Conservation (phyloP, 1,140 invertebrate genomes). For the Homarus americanus region DNA sequence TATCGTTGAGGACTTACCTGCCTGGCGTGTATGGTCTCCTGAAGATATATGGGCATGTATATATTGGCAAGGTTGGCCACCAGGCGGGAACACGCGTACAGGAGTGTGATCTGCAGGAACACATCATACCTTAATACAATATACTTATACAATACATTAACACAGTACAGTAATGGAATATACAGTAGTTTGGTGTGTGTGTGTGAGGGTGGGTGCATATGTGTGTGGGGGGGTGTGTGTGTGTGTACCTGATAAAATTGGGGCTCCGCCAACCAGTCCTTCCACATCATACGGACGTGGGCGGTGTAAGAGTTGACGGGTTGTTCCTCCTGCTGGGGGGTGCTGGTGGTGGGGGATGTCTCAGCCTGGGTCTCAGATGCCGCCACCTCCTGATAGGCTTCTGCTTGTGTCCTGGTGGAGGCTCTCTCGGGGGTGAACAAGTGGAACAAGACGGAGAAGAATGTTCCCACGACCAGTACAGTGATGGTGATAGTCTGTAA, state of each 20-base stretch:
- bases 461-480: constrained; percentile 84
- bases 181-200: no score
- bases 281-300: constrained; percentile 17
- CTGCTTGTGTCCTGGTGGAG: background rate
- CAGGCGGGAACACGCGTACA: constrained; percentile 43
- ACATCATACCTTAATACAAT: background rate
- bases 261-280: constrained; percentile 42
- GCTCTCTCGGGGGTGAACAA: constrained; percentile 79
- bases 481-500: constrained; percentile 86
- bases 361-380: background rate
- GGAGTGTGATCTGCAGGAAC: constrained; percentile 35
- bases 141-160: no score
- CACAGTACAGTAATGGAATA: no score
- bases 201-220: no score
- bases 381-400: background rate
- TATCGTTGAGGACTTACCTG: constrained; percentile 43
- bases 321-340: background rate
- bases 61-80: constrained; percentile 52
- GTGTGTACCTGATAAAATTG: constrained; percentile 63
- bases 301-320: background rate
- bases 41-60: constrained; percentile 90
- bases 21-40: constrained; percentile 81
- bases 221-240: no score
- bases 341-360: background rate
- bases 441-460: constrained; percentile 89